These are phyloP conservation scores for Boleophthalmus pectinirostris DNA, from an alignment of 2,113 vertebrate species.

Conservation along the genomic window DNA sequence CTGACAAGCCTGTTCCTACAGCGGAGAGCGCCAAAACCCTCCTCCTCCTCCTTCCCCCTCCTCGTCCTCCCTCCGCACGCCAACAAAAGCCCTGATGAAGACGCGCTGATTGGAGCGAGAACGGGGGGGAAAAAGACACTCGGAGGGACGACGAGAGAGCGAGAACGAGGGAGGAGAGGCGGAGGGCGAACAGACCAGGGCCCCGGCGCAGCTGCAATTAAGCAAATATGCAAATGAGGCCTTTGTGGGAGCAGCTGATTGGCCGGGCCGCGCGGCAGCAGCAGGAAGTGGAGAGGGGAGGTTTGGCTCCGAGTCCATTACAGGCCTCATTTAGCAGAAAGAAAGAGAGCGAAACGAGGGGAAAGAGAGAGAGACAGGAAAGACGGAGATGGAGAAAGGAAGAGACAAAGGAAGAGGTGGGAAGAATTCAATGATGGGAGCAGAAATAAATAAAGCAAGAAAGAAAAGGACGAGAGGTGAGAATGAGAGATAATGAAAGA, in stretches of 20 bases:
- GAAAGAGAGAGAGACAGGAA: neutral
- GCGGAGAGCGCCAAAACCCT: constrained; percentile 58
- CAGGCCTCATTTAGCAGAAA: constrained; percentile 50
- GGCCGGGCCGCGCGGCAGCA: constrained; percentile 47
- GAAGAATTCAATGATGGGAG: too few species aligned
- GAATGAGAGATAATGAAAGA: too few species aligned
- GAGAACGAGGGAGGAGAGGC: constrained; percentile 32
- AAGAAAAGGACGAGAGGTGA: too few species aligned
- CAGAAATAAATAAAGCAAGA: too few species aligned
- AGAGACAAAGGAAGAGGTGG: too few species aligned
- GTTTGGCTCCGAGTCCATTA: constrained; percentile 50
- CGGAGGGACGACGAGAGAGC: constrained; percentile 15
- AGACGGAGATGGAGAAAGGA: too few species aligned
- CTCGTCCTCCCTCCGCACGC: constrained; percentile 39
- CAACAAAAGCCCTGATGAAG: constrained; percentile 73
- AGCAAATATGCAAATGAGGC: constrained; percentile 71
- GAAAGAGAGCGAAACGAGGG: neutral
- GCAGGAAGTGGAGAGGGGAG: constrained; percentile 28
- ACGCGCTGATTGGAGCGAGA: constrained; percentile 63
- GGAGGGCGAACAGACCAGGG: constrained; percentile 25
- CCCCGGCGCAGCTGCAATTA: constrained; percentile 67
- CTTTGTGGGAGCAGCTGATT: constrained; percentile 71
- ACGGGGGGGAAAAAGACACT: neutral
- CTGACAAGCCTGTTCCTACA: constrained; percentile 63
- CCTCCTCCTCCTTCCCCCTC: constrained; percentile 11